Percentiles rank a stretch among this genome's conserved stretches.
These are phyloP conservation scores for Rhinatrema bivittatum DNA, from an alignment of 2,797 vertebrate genomes.

Conservation along the genomic window DNA sequence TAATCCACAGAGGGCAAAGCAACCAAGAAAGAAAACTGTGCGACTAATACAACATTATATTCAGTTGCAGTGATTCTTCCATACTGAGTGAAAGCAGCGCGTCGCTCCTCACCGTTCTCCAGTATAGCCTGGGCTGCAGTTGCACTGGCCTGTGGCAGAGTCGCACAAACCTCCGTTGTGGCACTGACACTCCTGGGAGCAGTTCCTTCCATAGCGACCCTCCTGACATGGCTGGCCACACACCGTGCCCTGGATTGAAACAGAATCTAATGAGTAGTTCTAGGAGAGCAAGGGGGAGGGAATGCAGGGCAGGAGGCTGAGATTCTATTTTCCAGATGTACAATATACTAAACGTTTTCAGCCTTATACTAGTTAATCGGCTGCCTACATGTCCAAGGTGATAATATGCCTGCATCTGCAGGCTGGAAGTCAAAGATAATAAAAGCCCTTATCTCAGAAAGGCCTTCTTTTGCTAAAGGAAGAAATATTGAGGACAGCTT, in stretches of 20 bases:
- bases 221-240: conserved; percentile 93
- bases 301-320: neutral
- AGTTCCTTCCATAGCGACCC: conserved; percentile 81
- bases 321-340: neutral
- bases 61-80: no score
- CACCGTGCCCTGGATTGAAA: conserved; percentile 76
- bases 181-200: conserved; percentile 92
- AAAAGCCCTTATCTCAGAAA: no score
- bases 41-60: no score
- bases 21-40: no score
- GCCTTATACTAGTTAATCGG: neutral
- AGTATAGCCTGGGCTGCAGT: conserved; percentile 80
- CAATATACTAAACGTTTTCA: conserved; percentile 11
- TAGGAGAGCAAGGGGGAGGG: conserved; percentile 5
- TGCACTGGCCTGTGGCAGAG: conserved; percentile 70
- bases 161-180: conserved; percentile 84
- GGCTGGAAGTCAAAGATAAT: conserved; percentile 19
- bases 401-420: conserved; percentile 15
- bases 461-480: no score
- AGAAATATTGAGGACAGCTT: no score
- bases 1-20: no score
- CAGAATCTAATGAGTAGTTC: conserved; percentile 24
- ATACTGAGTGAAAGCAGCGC: no score
- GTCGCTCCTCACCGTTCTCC: conserved; percentile 74
- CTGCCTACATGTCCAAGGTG: neutral